These are phyloP conservation scores for Varecia variegata DNA, from an alignment of 2,797 vertebrate genomes.

Conservation along the genomic window DNA sequence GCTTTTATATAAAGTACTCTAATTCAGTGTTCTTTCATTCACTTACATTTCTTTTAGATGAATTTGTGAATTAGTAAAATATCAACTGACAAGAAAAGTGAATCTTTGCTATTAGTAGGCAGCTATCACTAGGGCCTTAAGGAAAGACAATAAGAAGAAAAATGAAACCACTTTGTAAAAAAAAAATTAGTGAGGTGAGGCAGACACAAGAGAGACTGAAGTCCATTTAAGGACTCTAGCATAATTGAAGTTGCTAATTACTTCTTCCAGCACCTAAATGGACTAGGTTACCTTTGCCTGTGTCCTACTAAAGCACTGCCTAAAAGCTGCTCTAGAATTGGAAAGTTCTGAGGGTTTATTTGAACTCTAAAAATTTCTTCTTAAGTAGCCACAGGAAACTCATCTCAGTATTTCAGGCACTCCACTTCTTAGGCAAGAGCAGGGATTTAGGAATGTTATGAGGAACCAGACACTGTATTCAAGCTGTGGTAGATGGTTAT, in stretches of 20 bases:
- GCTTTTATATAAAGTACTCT: not conserved
- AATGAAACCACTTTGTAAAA: not conserved
- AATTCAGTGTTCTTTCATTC: not conserved
- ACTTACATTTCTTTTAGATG: conserved; percentile 1
- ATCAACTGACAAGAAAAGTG: not conserved
- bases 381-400: not conserved
- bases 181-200: not conserved
- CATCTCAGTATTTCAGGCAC: not conserved
- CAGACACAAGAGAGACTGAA: not conserved
- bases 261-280: not conserved
- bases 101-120: not conserved
- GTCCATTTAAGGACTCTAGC: not conserved
- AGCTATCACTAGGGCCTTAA: not conserved
- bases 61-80: conserved; percentile 25
- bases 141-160: not conserved
- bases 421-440: not conserved
- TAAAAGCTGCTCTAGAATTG: conserved; percentile 13
- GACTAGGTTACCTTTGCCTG: not conserved
- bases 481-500: not conserved
- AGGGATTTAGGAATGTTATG: not conserved
- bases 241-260: conserved; percentile 40
- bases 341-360: conserved; percentile 22
- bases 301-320: conserved; percentile 36
- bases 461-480: not conserved
- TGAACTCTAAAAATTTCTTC: conserved; percentile 27